Conservation (phyloP, 2,888 invertebrate genomes). For the Athalia circularis region DNA sequence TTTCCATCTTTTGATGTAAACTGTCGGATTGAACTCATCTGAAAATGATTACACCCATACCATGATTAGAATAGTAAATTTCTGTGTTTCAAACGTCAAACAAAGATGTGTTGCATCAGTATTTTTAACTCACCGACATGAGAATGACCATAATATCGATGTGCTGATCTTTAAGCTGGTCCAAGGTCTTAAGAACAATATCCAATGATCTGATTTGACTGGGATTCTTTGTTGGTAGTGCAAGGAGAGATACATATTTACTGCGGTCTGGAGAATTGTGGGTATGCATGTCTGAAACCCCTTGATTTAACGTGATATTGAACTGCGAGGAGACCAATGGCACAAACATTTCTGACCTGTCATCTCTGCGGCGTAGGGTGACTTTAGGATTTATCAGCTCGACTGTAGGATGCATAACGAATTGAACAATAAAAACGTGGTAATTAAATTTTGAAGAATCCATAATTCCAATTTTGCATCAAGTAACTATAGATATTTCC, state of each 20-base stretch:
- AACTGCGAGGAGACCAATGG: slow-evolving; percentile 83
- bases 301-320: slow-evolving; percentile 81
- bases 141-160: slow-evolving; percentile 85
- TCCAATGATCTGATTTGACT: slow-evolving; percentile 77
- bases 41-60: slow-evolving; percentile 8
- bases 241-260: slow-evolving; percentile 77
- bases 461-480: not conserved
- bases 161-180: slow-evolving; percentile 72
- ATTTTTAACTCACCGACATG: slow-evolving; percentile 73
- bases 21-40: slow-evolving; percentile 79
- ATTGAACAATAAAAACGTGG: not conserved
- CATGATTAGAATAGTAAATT: not conserved
- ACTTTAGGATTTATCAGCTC: slow-evolving; percentile 83
- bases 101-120: not conserved
- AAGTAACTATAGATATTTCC: not conserved
- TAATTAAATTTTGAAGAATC: not conserved
- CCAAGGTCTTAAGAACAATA: slow-evolving; percentile 75
- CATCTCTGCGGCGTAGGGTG: slow-evolving; percentile 75
- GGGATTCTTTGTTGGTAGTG: slow-evolving; percentile 80
- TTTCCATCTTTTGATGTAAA: slow-evolving; percentile 80
- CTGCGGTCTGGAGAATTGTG: slow-evolving; percentile 77
- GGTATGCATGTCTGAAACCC: slow-evolving; percentile 78
- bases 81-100: not conserved
- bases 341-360: slow-evolving; percentile 78
- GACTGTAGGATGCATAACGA: slow-evolving; percentile 73